Evolutionary conservation across 2,888 invertebrate genomes (phyloP).

Genomic region (Coleophora deauratella): DNA sequence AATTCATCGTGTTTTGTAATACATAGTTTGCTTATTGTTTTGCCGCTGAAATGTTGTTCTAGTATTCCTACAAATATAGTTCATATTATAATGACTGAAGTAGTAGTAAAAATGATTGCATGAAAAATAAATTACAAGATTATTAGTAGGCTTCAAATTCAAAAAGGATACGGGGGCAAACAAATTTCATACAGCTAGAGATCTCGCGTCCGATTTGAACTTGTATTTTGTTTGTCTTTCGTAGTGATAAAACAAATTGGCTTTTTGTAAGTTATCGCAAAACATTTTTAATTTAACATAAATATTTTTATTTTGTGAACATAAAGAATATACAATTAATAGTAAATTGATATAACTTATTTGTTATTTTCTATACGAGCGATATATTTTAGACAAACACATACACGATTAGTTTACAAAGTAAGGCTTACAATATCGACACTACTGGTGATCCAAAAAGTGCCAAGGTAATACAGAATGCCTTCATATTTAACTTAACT

Average conservation of each 20-base stretch:
- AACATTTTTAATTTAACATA: too few relatives aligned
- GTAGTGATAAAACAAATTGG: conserved; percentile 2
- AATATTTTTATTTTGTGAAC: too few relatives aligned
- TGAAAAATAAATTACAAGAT: conserved; percentile 24
- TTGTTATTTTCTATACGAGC: too few relatives aligned
- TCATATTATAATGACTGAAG: conserved; percentile 39
- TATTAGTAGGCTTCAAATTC: conserved; percentile 6
- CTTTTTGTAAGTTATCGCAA: too few relatives aligned
- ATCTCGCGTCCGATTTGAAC: neutral
- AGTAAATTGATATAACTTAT: too few relatives aligned
- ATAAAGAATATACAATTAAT: too few relatives aligned
- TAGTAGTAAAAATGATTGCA: conserved; percentile 49
- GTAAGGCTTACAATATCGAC: too few relatives aligned
- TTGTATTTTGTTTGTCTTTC: conserved; percentile 29
- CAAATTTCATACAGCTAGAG: conserved; percentile 13
- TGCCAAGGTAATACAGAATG: too few relatives aligned
- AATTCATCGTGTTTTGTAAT: conserved; percentile 42
- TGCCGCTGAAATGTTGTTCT: conserved; percentile 52
- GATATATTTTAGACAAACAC: too few relatives aligned
- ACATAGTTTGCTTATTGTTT: conserved; percentile 57
- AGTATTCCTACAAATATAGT: conserved; percentile 45
- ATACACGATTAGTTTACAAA: too few relatives aligned
- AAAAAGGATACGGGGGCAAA: conserved; percentile 28
- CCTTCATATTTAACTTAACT: too few relatives aligned
- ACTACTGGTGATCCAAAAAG: too few relatives aligned